Evolutionary conservation across 2,113 vertebrate species (phyloP).

Genomic region (Lophius piscatorius): DNA sequence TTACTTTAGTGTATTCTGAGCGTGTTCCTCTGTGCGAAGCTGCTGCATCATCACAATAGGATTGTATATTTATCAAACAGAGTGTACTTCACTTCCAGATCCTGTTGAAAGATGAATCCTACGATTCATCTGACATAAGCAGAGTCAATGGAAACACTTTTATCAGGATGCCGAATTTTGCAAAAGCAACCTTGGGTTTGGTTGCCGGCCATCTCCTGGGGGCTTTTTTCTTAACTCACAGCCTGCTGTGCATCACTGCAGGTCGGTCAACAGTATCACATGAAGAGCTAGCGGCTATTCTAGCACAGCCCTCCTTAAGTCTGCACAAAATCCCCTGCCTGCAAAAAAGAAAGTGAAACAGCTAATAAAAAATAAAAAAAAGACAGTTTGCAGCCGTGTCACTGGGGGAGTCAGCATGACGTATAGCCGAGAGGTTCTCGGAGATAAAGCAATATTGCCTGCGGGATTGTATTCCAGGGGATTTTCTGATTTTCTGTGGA

Average conservation of each 20-base stretch:
- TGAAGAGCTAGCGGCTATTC: constrained; percentile 4
- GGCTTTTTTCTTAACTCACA: constrained; percentile 8
- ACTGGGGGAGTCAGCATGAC: background rate
- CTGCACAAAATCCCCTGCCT: no score
- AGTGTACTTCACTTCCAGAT: background rate
- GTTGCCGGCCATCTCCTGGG: background rate
- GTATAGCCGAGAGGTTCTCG: background rate
- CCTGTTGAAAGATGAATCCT: constrained; percentile 15
- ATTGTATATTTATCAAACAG: constrained; percentile 24
- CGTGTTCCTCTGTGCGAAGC: background rate
- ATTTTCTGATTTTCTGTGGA: background rate
- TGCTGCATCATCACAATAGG: constrained; percentile 12
- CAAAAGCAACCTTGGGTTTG: background rate
- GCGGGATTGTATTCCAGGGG: background rate
- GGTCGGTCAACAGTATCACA: constrained; percentile 30
- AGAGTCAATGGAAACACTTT: no score
- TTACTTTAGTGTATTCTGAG: background rate
- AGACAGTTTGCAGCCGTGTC: background rate
- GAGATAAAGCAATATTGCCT: background rate
- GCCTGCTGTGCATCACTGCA: constrained; percentile 7
- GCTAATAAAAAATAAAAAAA: constrained; percentile 5
- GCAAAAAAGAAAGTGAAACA: no score
- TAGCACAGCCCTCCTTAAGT: constrained; percentile 5
- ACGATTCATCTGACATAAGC: constrained; percentile 22
- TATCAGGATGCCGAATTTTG: no score